Base-by-base conservation (phyloP, 2,797 vertebrate genomes). In the Brotula barbata region DNA sequence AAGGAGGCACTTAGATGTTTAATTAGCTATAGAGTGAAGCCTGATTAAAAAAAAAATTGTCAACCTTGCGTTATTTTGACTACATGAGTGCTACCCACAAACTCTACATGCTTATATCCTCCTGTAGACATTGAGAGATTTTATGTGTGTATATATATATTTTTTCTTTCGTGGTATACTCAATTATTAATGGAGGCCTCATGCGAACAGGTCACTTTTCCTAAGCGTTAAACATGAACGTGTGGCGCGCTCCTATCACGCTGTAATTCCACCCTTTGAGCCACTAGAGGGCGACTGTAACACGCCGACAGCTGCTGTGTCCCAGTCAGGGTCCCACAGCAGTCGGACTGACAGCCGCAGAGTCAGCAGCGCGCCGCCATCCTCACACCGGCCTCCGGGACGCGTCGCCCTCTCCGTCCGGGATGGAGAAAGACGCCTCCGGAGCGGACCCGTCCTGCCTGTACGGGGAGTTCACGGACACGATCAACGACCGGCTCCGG, bases 281-380 rank as follows among this genome's bases (percentile, higher is more conserved):
- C 84, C 90, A 83, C 87, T 85, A 91, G 90, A 78, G 88, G 85
- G 90, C 86, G 88, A 83, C 85, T 81, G 34, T 53, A 73, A 48
- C 64, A 82, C 46, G 44, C 2, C 37, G 33, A 50, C 63, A 59
- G 59, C 77, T 50, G 66, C 75, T 64, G 74, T 54, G 7, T 25
- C 71, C 1, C 55, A 25, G 64, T 71, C 75, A 28, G 69, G 47
- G 83, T 89, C 83, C 82, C 85, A 57, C 82, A 46, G 77, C 80
- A 83, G 78, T 65, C 78, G 44, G 45, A 59, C 67, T 16, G 31
- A 9, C 41, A 75, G 64, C 63, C 54, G 59, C 80, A 50, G 63
- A 84, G 72, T 67, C 68, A 25, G 64, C 83, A 75, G 71, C 66
- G 64, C 80, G 67, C 78, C 83, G 50, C 62, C 81, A 73, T 82